Percentiles rank a stretch among this genome's conserved stretches.
These are phyloP conservation scores for Perca flavescens DNA, from an alignment of 2,113 vertebrate genomes.

Conservation along the genomic window DNA sequence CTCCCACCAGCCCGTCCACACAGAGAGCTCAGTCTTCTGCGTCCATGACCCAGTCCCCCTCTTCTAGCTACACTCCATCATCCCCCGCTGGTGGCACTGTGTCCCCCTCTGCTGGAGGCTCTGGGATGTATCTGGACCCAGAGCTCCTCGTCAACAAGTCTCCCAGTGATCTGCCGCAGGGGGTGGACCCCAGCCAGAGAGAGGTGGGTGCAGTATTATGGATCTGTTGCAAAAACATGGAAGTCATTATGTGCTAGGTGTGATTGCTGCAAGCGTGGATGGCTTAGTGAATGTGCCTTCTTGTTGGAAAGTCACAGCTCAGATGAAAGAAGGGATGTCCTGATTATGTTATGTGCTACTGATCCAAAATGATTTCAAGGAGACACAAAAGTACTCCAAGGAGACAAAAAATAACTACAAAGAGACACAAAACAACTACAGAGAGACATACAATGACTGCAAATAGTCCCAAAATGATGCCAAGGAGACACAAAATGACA, in stretches of 20 bases:
- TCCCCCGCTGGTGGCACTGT: background rate
- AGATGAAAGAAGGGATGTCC: background rate
- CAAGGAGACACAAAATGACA: background rate
- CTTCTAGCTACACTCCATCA: slow-evolving; percentile 4
- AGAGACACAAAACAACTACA: background rate
- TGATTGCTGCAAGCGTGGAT: background rate
- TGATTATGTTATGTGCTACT: background rate
- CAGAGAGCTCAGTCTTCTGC: background rate
- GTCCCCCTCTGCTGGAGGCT: slow-evolving; percentile 43
- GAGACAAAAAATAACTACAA: background rate
- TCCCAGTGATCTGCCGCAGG: slow-evolving; percentile 84
- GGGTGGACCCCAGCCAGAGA: slow-evolving; percentile 86
- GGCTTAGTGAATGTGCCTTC: background rate
- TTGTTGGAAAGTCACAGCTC: slow-evolving; percentile 1
- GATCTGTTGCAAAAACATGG: background rate
- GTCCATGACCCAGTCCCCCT: background rate
- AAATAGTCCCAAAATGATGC: too few species aligned
- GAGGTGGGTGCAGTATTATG: slow-evolving; percentile 82
- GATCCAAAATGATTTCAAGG: background rate
- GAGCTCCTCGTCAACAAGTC: slow-evolving; percentile 82
- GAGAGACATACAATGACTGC: background rate
- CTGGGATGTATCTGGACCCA: slow-evolving; percentile 54
- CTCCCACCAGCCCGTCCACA: slow-evolving; percentile 36
- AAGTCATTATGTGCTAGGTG: background rate
- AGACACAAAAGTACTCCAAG: background rate